Percentiles rank a stretch among this genome's conserved stretches.
Conservation (phyloP, 2,113 vertebrate genomes). For the Microtus pennsylvanicus region DNA sequence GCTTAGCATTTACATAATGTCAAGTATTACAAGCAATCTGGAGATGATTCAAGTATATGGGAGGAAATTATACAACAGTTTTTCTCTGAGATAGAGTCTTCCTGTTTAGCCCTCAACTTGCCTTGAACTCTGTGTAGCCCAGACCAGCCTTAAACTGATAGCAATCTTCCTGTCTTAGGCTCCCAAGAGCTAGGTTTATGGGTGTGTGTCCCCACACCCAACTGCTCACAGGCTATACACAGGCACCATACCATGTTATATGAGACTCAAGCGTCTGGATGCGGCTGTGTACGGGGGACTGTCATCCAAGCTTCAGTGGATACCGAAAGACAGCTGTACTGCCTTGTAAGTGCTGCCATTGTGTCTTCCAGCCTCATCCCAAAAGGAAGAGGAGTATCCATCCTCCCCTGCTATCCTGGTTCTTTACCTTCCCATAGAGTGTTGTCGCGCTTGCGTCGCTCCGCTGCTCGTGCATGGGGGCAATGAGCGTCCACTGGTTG, state of each 20-base stretch:
- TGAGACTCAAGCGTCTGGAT: not conserved
- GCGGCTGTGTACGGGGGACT: not conserved
- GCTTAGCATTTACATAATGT: not conserved
- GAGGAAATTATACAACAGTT: not conserved
- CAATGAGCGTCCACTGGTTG: conserved; percentile 91
- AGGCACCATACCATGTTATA: not conserved
- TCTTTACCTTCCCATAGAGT: conserved; percentile 87
- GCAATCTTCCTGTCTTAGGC: not conserved
- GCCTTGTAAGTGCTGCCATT: not conserved
- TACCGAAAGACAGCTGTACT: not conserved
- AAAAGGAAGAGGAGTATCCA: accelerated
- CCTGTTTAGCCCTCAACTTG: not conserved
- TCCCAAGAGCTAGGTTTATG: not conserved
- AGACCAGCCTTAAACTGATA: not conserved
- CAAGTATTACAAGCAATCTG: not conserved
- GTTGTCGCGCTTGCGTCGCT: conserved; percentile 89
- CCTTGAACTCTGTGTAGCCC: not conserved
- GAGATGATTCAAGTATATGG: not conserved
- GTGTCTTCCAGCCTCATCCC: not conserved
- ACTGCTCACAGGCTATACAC: not conserved
- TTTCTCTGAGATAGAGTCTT: not conserved
- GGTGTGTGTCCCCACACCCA: not conserved
- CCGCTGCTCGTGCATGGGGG: conserved; percentile 89
- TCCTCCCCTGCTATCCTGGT: accelerated
- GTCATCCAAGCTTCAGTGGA: not conserved